These are phyloP conservation scores for Trichogramma pretiosum DNA, from an alignment of 1,140 invertebrate genomes.

Conservation along the genomic window DNA sequence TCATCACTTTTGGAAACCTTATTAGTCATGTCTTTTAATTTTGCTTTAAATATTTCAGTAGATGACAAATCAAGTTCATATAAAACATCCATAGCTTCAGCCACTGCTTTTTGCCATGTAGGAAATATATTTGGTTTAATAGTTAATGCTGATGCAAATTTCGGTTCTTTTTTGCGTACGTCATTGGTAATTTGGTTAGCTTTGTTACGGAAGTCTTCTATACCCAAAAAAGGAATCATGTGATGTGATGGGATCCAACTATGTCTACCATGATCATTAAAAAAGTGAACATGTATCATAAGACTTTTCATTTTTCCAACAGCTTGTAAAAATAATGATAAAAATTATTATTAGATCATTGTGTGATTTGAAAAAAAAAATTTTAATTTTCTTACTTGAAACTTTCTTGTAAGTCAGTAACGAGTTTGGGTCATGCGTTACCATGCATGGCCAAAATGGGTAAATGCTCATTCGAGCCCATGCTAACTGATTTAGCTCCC, in stretches of 20 bases:
- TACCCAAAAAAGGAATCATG: constrained; percentile 56
- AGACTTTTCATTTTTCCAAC: constrained; percentile 28
- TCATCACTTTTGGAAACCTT: constrained; percentile 7
- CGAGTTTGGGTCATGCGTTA: constrained; percentile 56
- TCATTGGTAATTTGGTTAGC: constrained; percentile 12
- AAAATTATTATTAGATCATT: not conserved
- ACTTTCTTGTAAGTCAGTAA: constrained; percentile 44
- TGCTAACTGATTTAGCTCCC: constrained; percentile 52
- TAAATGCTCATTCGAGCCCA: constrained; percentile 63
- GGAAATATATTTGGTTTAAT: constrained; percentile 42
- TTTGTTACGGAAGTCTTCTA: constrained; percentile 53
- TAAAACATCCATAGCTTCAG: constrained; percentile 37
- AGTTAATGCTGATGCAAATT: constrained; percentile 43
- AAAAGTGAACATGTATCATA: constrained; percentile 68
- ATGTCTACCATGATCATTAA: constrained; percentile 65
- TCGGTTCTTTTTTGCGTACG: constrained; percentile 44
- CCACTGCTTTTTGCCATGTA: constrained; percentile 52
- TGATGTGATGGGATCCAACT: constrained; percentile 60
- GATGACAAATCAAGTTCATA: constrained; percentile 13
- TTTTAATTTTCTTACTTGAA: constrained; percentile 36
- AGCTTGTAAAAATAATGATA: constrained; percentile 26
- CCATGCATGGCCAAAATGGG: constrained; percentile 70
- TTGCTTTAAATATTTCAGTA: constrained; percentile 15
- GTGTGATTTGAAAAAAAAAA: not conserved
- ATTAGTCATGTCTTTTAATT: constrained; percentile 9